Conservation (phyloP, 2,888 invertebrate genomes). For the Seira musarum region DNA sequence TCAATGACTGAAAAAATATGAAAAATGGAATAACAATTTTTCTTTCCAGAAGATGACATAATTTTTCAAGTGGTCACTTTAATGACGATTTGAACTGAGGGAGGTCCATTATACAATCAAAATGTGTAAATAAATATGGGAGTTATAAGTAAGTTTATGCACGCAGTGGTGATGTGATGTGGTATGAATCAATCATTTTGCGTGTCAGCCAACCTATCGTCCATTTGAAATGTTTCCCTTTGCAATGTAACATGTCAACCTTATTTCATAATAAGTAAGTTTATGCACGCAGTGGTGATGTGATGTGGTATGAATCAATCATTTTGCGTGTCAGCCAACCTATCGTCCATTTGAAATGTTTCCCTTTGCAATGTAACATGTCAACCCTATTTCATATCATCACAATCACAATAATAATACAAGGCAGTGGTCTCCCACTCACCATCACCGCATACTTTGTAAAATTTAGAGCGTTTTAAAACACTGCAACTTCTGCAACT, state of each 20-base stretch:
- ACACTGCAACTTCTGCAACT: conserved; percentile 37
- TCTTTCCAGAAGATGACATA: background rate
- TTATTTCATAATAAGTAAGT: too few relatives aligned
- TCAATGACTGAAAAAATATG: background rate
- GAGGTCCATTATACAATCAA: too few relatives aligned
- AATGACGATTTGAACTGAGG: too few relatives aligned
- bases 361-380: background rate
- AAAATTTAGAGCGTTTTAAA: background rate
- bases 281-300: too few relatives aligned
- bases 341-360: conserved; percentile 10
- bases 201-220: too few relatives aligned
- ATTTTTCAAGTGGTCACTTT: background rate
- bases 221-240: too few relatives aligned
- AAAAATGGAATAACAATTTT: background rate
- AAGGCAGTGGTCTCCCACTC: conserved; percentile 42
- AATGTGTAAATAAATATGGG: background rate
- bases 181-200: conserved; percentile 22
- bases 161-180: too few relatives aligned
- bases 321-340: conserved; percentile 23
- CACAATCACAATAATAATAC: conserved; percentile 18
- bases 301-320: background rate
- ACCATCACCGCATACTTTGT: conserved; percentile 8
- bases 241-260: too few relatives aligned
- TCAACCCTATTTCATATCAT: conserved; percentile 28
- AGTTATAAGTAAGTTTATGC: too few relatives aligned